Conservation (phyloP, 1,140 invertebrate species). For the Apis cerana region DNA sequence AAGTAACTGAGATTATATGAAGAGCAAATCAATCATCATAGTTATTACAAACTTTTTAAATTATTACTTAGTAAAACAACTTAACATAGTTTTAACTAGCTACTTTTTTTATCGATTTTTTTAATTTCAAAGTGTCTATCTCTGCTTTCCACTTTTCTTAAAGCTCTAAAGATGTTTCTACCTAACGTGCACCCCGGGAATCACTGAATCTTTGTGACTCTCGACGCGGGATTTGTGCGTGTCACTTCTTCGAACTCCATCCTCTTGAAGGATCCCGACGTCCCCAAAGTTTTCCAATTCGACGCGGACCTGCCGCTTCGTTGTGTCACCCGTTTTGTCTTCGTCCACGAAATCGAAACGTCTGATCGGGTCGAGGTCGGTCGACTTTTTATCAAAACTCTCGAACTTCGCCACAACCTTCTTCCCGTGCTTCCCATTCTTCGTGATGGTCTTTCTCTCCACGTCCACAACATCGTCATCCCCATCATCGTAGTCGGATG, state of each 20-base stretch:
- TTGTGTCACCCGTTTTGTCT: conserved; percentile 42
- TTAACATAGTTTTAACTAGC: no score
- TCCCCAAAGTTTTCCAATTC: conserved; percentile 76
- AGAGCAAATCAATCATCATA: no score
- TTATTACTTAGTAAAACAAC: no score
- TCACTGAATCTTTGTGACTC: conserved; percentile 66
- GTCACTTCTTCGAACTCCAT: conserved; percentile 67
- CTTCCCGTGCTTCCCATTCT: conserved; percentile 67
- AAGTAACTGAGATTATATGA: no score
- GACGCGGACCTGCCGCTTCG: conserved; percentile 71
- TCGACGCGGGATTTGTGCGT: conserved; percentile 51
- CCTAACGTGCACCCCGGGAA: conserved; percentile 76
- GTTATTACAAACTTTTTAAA: no score
- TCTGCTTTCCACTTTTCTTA: no score
- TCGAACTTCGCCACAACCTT: conserved; percentile 68
- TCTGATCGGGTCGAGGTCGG: conserved; percentile 47
- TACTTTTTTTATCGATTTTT: no score
- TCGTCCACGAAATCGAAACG: conserved; percentile 58
- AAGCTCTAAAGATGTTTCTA: conserved; percentile 29
- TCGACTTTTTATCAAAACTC: conserved; percentile 67
- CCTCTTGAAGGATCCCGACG: conserved; percentile 72
- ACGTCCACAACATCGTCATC: conserved; percentile 60
- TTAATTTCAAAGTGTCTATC: no score
- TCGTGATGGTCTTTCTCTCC: conserved; percentile 63
- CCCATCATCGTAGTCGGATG: conserved; percentile 58